Conservation (phyloP, 2,797 vertebrate species). For the Anas bernieri region DNA sequence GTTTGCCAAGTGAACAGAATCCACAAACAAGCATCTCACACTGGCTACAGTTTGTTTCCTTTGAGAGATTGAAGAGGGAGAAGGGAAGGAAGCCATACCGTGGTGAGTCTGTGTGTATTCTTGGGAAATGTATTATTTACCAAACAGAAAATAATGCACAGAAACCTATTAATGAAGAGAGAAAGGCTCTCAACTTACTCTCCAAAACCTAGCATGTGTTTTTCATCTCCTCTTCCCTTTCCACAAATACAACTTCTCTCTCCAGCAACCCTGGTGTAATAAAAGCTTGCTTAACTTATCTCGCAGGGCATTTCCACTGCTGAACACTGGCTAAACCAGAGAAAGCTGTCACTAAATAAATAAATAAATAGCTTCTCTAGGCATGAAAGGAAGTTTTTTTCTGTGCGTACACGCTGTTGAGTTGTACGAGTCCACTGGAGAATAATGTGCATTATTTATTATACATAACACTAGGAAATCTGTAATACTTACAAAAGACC, state of each 20-base stretch:
- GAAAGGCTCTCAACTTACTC: background rate
- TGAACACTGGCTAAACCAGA: background rate
- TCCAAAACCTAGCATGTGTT: background rate
- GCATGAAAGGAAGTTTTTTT: background rate
- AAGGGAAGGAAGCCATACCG: background rate
- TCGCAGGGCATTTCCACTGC: background rate
- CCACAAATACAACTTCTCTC: rapidly evolving
- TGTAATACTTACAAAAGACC: slow-evolving; percentile 72
- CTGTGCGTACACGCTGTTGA: background rate
- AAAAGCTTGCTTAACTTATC: background rate
- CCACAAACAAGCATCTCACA: slow-evolving; percentile 58
- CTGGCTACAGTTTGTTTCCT: background rate
- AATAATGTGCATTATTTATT: slow-evolving; percentile 72
- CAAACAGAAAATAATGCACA: background rate
- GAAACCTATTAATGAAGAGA: rapidly evolving
- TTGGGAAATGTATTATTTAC: background rate
- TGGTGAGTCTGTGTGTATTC: background rate
- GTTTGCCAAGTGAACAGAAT: slow-evolving; percentile 59
- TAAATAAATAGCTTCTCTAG: background rate
- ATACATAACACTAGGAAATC: slow-evolving; percentile 58
- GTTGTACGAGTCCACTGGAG: slow-evolving; percentile 37
- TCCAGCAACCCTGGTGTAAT: background rate
- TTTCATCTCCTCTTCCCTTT: background rate
- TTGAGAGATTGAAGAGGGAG: background rate
- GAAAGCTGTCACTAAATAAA: background rate